A percentile compares a stretch with the other conserved stretches of the same genome.
Conservation (phyloP, 2,797 vertebrate species). For the Chrysocyon brachyurus region DNA sequence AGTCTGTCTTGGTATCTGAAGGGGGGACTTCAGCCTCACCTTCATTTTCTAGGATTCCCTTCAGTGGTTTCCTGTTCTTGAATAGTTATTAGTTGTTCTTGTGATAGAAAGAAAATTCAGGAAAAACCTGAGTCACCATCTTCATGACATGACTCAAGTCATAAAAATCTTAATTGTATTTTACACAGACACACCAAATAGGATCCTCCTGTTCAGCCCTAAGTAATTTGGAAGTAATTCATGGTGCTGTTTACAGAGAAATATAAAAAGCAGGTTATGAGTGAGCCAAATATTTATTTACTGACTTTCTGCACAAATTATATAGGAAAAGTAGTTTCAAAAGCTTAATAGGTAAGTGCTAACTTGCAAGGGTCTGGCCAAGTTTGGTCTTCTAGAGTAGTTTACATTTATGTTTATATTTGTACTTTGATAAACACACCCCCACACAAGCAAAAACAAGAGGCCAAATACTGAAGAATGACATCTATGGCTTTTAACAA, state of each 20-base stretch:
- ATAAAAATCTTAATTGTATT: neutral
- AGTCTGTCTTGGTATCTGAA: neutral
- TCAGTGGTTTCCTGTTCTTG: neutral
- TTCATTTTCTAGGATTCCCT: neutral
- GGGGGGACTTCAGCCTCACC: neutral
- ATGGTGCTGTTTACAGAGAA: slow-evolving; percentile 72
- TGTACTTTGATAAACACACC: neutral
- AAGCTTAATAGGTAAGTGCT: slow-evolving; percentile 73
- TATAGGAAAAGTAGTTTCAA: slow-evolving; percentile 82
- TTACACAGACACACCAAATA: slow-evolving; percentile 35
- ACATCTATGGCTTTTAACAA: slow-evolving; percentile 61
- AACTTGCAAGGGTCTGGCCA: slow-evolving; percentile 75
- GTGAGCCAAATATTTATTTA: slow-evolving; percentile 67
- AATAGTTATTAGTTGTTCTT: neutral
- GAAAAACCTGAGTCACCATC: neutral
- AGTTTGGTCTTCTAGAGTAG: slow-evolving; percentile 68
- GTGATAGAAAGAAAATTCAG: neutral
- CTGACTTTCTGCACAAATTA: slow-evolving; percentile 72
- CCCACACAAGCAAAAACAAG: slow-evolving; percentile 62
- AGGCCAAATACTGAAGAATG: slow-evolving; percentile 76
- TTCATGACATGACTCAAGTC: neutral
- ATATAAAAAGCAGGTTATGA: slow-evolving; percentile 67
- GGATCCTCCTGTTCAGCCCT: slow-evolving; percentile 59
- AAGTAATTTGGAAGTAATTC: slow-evolving; percentile 56
- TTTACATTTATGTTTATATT: neutral